phyloP scores from a whole-genome alignment of 2,113 vertebrate species.

The Vulpes lagopus region DNA sequence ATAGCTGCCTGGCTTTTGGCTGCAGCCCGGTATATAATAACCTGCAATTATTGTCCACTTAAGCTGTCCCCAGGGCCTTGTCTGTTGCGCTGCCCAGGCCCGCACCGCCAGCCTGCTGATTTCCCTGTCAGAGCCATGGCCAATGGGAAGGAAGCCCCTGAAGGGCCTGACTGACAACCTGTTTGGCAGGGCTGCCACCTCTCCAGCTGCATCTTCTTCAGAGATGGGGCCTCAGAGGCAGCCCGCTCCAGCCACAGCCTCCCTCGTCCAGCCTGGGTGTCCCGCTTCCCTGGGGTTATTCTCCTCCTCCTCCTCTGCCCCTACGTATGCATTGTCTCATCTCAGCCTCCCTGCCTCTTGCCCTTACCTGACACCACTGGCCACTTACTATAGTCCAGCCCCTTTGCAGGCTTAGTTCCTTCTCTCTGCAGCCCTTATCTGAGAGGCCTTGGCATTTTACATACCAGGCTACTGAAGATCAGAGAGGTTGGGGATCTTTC shows the following conservation, averaged over 20 bases:
- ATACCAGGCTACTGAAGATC: background rate
- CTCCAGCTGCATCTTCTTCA: constrained; percentile 24
- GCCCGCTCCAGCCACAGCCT: constrained; percentile 18
- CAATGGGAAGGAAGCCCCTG: constrained; percentile 70
- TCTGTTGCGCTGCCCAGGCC: constrained; percentile 83
- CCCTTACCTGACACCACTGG: background rate
- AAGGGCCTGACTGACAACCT: constrained; percentile 63
- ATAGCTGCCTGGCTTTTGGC: constrained; percentile 87
- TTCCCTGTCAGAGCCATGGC: constrained; percentile 85
- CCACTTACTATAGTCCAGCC: background rate
- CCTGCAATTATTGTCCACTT: constrained; percentile 91
- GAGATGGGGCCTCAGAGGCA: constrained; percentile 58
- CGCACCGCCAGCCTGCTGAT: constrained; percentile 85
- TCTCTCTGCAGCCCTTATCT: background rate
- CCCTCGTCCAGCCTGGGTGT: background rate
- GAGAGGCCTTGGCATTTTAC: background rate
- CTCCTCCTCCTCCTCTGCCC: rapidly evolving
- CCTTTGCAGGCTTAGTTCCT: background rate
- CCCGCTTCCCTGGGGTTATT: background rate
- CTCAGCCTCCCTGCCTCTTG: background rate
- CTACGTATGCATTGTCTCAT: background rate
- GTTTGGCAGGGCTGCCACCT: constrained; percentile 57
- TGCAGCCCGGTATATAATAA: constrained; percentile 88
- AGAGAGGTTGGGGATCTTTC: constrained; percentile 38
- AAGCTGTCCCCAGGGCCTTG: constrained; percentile 88